A percentile compares a stretch with the other conserved stretches of the same genome.
phyloP scores from a whole-genome alignment of 2,113 vertebrate species.

The Lepidothrix coronata region DNA sequence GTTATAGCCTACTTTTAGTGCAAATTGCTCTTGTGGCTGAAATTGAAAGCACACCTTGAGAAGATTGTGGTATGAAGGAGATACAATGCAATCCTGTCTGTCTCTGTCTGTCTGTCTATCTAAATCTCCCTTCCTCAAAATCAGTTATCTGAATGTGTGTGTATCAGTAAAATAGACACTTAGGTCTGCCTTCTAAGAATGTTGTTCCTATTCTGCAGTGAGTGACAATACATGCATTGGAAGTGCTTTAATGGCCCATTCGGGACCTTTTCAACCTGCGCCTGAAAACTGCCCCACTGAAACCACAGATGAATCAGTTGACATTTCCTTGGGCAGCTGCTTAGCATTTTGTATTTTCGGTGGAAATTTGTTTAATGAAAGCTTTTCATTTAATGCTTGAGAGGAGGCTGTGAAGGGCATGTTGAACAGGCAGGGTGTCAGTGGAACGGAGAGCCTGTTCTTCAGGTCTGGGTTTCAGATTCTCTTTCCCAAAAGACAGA shows the following conservation, averaged over 20 bases:
- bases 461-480: neutral
- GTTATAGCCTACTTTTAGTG: neutral
- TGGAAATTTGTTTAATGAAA: neutral
- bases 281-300: neutral
- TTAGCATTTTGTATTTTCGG: neutral
- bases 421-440: neutral
- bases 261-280: neutral
- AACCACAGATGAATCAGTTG: neutral
- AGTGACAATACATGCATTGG: neutral
- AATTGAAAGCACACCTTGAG: neutral
- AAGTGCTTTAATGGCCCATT: neutral
- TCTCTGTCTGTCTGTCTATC: neutral
- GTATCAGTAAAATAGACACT: neutral
- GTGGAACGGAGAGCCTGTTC: fast-evolving
- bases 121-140: neutral
- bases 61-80: neutral
- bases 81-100: fast-evolving
- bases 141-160: neutral
- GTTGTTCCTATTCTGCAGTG: neutral
- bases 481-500: neutral
- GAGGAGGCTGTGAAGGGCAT: neutral
- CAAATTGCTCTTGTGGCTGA: neutral
- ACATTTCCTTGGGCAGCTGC: neutral
- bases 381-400: fast-evolving
- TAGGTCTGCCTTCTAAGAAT: neutral